Percentiles rank a stretch among this genome's conserved stretches.
Conservation (phyloP, 2,888 invertebrate genomes). For the Argyresthia goedartella region DNA sequence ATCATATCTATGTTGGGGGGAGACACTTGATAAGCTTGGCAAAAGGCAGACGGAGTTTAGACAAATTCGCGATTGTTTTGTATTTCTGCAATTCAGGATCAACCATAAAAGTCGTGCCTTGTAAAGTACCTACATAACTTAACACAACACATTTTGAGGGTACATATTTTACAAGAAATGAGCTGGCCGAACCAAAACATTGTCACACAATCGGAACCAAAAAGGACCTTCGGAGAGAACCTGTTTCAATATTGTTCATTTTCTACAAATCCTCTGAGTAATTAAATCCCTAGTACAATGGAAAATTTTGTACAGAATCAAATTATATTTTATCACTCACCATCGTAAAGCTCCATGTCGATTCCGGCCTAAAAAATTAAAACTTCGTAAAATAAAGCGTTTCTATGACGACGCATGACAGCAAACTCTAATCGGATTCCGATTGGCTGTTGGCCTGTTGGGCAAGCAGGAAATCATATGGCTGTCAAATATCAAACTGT, state of each 20-base stretch:
- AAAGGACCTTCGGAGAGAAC: constrained; percentile 12
- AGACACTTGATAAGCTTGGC: too few relatives aligned
- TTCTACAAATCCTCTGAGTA: not conserved
- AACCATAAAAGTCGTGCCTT: too few relatives aligned
- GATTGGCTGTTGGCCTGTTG: constrained; percentile 28
- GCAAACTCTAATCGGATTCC: constrained; percentile 42
- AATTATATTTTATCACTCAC: constrained; percentile 32
- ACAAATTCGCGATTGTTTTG: too few relatives aligned
- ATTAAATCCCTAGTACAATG: too few relatives aligned
- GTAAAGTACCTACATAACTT: too few relatives aligned
- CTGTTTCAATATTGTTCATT: constrained; percentile 21
- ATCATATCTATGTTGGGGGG: too few relatives aligned
- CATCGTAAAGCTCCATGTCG: constrained; percentile 62
- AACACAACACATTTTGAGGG: too few relatives aligned
- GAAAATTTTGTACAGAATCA: constrained; percentile 1
- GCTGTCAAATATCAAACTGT: constrained; percentile 1
- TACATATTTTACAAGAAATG: too few relatives aligned
- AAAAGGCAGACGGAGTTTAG: too few relatives aligned
- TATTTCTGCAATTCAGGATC: too few relatives aligned
- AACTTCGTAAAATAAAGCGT: constrained; percentile 55
- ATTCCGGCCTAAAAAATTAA: constrained; percentile 54
- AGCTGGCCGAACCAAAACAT: too few relatives aligned
- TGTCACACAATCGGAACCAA: too few relatives aligned
- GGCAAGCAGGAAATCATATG: not conserved
- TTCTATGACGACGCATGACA: constrained; percentile 71